These are phyloP conservation scores for Smithornis capensis DNA, from an alignment of 2,113 vertebrate species.

Conservation along the genomic window DNA sequence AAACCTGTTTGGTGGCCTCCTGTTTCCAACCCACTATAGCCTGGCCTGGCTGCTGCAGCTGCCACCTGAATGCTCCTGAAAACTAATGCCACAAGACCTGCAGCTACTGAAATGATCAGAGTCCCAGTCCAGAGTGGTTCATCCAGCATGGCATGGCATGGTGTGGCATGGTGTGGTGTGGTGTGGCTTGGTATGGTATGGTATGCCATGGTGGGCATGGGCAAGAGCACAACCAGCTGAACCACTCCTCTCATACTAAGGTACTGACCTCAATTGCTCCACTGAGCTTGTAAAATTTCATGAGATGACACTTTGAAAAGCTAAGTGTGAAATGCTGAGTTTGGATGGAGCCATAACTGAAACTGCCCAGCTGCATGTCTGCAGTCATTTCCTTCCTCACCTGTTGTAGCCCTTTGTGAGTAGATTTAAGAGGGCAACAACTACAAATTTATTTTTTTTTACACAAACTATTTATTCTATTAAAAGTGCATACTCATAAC, in stretches of 20 bases:
- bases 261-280: not conserved
- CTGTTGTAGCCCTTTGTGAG: not conserved
- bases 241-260: not conserved
- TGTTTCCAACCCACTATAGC: not conserved
- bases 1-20: slow-evolving; percentile 46
- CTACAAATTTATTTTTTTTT: not conserved
- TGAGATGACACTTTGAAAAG: slow-evolving; percentile 1
- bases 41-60: not conserved
- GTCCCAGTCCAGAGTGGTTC: rapidly evolving
- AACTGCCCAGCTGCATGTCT: not conserved
- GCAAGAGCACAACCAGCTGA: too few relatives aligned
- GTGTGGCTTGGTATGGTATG: too few relatives aligned
- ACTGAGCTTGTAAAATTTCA: slow-evolving; percentile 6
- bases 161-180: not conserved
- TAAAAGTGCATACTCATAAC: not conserved
- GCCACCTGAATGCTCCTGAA: not conserved
- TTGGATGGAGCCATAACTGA: not conserved
- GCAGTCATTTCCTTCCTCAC: not conserved
- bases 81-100: not conserved
- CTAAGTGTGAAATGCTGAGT: not conserved
- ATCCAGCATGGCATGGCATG: rapidly evolving
- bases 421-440: not conserved
- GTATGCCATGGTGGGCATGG: too few relatives aligned
- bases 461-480: not conserved
- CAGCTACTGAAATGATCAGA: not conserved